Conservation (phyloP, 1,140 invertebrate species). For the Euura saliciscinereae region DNA sequence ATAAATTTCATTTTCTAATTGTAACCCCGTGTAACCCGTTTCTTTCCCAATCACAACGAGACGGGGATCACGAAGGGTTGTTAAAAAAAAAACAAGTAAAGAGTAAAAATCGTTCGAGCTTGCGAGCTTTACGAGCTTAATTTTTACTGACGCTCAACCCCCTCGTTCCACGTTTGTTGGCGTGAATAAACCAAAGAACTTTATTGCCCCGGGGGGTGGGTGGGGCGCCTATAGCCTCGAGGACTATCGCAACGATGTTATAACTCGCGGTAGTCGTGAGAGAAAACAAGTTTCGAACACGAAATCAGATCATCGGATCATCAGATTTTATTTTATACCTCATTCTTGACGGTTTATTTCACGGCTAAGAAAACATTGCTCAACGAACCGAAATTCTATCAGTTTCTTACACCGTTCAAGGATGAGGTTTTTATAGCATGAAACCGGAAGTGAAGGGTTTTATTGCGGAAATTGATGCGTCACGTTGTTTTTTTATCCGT, state of each 20-base stretch:
- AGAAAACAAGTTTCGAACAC: neutral
- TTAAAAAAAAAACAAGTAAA: neutral
- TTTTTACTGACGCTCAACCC: neutral
- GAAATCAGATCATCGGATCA: neutral
- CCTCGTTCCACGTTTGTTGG: neutral
- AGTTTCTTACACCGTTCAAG: no score
- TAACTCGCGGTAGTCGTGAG: neutral
- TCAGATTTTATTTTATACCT: neutral
- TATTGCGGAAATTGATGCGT: no score
- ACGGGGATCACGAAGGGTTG: neutral
- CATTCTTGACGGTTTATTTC: neutral
- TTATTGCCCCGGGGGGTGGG: neutral
- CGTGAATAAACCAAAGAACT: constrained; percentile 1
- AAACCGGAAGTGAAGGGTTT: no score
- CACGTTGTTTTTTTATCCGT: no score
- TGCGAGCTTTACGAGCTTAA: neutral
- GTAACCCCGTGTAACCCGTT: no score
- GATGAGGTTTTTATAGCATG: no score
- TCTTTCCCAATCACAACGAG: neutral
- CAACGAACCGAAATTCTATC: no score
- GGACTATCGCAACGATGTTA: no score
- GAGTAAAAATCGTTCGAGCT: neutral
- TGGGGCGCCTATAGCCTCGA: no score
- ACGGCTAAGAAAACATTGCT: no score
- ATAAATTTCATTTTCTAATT: no score